Percentiles rank a stretch among this genome's conserved stretches.
Evolutionary conservation across 2,113 vertebrate genomes (phyloP).

Genomic region (Thunnus thynnus): DNA sequence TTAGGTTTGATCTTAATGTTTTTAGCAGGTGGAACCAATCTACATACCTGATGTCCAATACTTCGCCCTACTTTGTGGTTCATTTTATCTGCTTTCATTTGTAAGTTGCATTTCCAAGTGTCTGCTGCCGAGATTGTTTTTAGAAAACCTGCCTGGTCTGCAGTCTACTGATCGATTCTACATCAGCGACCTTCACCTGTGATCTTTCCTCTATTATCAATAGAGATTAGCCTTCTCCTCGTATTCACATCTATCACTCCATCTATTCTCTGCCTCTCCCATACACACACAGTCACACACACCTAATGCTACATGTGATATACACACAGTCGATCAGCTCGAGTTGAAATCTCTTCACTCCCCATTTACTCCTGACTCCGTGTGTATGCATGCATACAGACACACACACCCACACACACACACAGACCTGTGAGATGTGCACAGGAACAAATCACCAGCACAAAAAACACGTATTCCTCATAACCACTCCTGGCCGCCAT

Average conservation of each 20-base stretch:
- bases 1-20: too few species aligned
- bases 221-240: conserved; percentile 68
- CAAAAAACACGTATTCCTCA: too few species aligned
- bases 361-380: conserved; percentile 45
- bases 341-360: conserved; percentile 67
- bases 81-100: conserved; percentile 41
- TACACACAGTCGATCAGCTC: conserved; percentile 59
- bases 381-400: conserved; percentile 42
- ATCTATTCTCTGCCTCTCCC: conserved; percentile 31
- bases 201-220: conserved; percentile 65
- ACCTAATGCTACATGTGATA: conserved; percentile 35
- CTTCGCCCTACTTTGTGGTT: not conserved
- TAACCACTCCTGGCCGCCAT: conserved; percentile 71
- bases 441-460: conserved; percentile 72
- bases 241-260: conserved; percentile 57
- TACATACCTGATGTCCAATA: not conserved
- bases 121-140: conserved; percentile 51
- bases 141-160: conserved; percentile 17
- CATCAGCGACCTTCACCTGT: conserved; percentile 69
- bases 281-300: conserved; percentile 17
- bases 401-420: conserved; percentile 5
- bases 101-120: conserved; percentile 34
- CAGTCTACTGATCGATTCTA: conserved; percentile 50
- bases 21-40: not conserved
- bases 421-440: conserved; percentile 43